Evolutionary conservation across 2,797 vertebrate genomes (phyloP).

Genomic region (Pempheris klunzingeri): DNA sequence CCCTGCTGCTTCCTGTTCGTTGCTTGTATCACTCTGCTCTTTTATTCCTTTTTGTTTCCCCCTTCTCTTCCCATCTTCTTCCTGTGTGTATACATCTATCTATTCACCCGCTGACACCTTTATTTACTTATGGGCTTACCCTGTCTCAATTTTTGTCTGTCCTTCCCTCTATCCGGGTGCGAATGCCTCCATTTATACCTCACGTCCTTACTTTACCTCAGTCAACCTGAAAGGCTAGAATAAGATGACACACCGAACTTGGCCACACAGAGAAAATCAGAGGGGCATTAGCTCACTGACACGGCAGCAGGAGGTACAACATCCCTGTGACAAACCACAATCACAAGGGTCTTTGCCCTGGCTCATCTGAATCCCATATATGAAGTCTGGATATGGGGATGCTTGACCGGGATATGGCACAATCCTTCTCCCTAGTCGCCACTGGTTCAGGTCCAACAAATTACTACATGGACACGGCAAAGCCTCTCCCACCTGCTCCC

Average conservation of each 20-base stretch:
- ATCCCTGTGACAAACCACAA: conserved; percentile 26
- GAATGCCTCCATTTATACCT: neutral
- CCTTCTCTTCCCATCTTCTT: conserved; percentile 3
- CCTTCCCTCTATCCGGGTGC: neutral
- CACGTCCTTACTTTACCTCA: neutral
- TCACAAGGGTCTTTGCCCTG: conserved; percentile 22
- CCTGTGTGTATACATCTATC: conserved; percentile 24
- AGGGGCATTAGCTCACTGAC: conserved; percentile 31
- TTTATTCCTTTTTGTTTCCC: conserved; percentile 32
- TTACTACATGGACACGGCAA: conserved; percentile 51
- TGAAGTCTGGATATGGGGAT: conserved; percentile 35
- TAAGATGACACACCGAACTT: conserved; percentile 3
- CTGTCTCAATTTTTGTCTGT: conserved; percentile 7
- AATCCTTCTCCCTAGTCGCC: conserved; percentile 13
- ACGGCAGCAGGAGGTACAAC: conserved; percentile 35
- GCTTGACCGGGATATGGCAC: conserved; percentile 41
- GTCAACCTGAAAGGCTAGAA: neutral
- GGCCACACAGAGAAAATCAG: conserved; percentile 11
- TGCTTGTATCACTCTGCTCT: conserved; percentile 32
- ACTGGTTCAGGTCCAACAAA: conserved; percentile 60
- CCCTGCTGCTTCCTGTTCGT: conserved; percentile 62
- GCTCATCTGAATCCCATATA: conserved; percentile 29
- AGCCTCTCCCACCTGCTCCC: conserved; percentile 66
- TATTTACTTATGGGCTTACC: conserved; percentile 16
- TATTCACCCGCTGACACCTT: conserved; percentile 8